Percentiles rank a stretch among this genome's conserved stretches.
Evolutionary conservation across 2,113 vertebrate species (phyloP).

Genomic region (Amphiprion percula): DNA sequence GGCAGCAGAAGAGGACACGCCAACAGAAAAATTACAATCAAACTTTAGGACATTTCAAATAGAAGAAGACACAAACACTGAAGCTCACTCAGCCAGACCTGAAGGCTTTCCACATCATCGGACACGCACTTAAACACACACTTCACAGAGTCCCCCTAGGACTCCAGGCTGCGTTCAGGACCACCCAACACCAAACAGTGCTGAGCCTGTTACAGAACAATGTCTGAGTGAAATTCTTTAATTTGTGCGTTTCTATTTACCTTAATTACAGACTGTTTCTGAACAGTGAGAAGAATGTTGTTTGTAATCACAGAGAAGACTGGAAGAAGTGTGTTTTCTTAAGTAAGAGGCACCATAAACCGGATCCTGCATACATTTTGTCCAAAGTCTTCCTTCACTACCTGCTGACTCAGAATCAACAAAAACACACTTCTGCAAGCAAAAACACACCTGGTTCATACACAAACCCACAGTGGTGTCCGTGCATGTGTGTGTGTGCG

Average conservation of each 20-base stretch:
- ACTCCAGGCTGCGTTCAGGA: slow-evolving; percentile 30
- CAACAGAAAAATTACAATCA: background rate
- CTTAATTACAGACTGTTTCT: no score
- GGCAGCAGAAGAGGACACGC: background rate
- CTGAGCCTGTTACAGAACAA: no score
- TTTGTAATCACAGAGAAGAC: background rate
- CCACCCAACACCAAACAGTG: slow-evolving; percentile 8
- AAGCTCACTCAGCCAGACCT: slow-evolving; percentile 2
- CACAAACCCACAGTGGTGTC: no score
- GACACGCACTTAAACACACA: slow-evolving; percentile 20
- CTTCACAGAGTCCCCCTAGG: slow-evolving; percentile 22
- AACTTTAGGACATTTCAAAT: slow-evolving; percentile 1
- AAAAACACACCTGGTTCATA: no score
- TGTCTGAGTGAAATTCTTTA: background rate
- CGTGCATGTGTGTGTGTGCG: no score
- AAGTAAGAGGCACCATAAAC: no score
- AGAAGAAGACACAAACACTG: slow-evolving; percentile 9
- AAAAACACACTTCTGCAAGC: no score
- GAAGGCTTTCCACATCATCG: slow-evolving; percentile 14
- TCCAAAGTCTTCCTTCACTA: no score
- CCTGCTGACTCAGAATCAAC: no score
- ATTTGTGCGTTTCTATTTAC: background rate
- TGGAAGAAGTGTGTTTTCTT: no score
- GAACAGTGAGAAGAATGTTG: background rate
- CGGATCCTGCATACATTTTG: no score